Evolutionary conservation across 1,140 invertebrate species (phyloP).

Genomic region (Chymomyza costata): DNA sequence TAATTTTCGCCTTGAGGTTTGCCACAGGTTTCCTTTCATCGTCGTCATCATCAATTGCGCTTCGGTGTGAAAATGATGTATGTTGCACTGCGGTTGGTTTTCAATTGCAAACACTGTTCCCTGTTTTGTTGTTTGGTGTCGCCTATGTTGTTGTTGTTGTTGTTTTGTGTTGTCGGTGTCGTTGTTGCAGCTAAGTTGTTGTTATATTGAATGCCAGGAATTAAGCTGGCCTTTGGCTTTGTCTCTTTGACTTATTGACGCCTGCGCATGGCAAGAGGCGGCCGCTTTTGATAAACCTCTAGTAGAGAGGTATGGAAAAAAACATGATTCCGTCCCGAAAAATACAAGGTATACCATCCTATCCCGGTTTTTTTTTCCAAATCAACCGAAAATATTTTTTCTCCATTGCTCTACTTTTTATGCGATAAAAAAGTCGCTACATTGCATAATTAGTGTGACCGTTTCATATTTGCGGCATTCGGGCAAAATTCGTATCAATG

Average conservation of each 20-base stretch:
- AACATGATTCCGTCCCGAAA: no score
- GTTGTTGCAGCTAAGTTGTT: background rate
- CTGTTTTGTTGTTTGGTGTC: background rate
- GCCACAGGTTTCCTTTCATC: constrained; percentile 39
- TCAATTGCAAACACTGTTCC: constrained; percentile 16
- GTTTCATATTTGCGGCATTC: no score
- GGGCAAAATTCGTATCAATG: no score
- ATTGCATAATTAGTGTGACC: no score
- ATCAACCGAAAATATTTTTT: no score
- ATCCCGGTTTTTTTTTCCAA: no score
- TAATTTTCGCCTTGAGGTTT: constrained; percentile 70
- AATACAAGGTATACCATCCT: no score
- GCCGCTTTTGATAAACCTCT: constrained; percentile 61
- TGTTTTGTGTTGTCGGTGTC: background rate
- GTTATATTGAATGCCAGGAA: background rate
- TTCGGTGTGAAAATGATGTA: constrained; percentile 73
- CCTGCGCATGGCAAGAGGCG: no score
- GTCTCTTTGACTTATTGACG: constrained; percentile 33
- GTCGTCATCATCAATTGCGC: constrained; percentile 51
- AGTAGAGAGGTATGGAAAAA: no score
- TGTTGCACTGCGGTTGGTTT: constrained; percentile 65
- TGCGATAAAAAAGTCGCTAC: no score
- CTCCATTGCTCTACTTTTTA: no score
- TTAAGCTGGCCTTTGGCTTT: background rate
- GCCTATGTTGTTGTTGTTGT: background rate